phyloP scores from a whole-genome alignment of 2,888 invertebrate species.

The Ectemnius cavifrons region DNA sequence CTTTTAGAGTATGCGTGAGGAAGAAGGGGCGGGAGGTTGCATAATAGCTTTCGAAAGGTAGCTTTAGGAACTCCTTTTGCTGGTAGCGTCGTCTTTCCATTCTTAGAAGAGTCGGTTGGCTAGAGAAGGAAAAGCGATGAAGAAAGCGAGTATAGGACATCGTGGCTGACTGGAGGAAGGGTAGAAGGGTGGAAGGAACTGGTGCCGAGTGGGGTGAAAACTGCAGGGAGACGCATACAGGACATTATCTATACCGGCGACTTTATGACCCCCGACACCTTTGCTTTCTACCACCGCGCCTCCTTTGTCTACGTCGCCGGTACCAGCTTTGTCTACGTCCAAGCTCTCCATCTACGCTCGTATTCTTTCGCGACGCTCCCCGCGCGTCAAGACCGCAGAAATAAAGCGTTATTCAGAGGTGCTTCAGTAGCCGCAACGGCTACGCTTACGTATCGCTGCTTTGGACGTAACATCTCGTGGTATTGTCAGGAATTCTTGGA shows the following conservation, averaged over 20 bases:
- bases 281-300: neutral
- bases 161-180: neutral
- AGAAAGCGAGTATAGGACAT: neutral
- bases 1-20: no score
- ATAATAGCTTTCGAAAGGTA: conserved; percentile 61
- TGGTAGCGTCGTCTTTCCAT: conserved; percentile 36
- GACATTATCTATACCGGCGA: conserved; percentile 32
- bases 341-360: conserved; percentile 8
- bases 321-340: conserved; percentile 4
- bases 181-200: conserved; percentile 9
- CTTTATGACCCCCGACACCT: conserved; percentile 36
- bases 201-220: conserved; percentile 3
- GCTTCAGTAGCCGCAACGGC: no score
- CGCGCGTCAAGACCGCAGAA: conserved; percentile 33
- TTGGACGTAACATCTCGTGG: neutral
- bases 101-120: conserved; percentile 9
- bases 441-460: conserved; percentile 15
- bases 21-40: no score
- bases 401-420: conserved; percentile 30
- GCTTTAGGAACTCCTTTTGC: conserved; percentile 44
- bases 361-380: neutral
- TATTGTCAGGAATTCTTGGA: no score
- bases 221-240: neutral
- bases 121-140: neutral
- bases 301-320: no score